Base-by-base conservation (phyloP, 1,140 invertebrate species). In the Pachyrhynchus sulphureomaculatus region DNA sequence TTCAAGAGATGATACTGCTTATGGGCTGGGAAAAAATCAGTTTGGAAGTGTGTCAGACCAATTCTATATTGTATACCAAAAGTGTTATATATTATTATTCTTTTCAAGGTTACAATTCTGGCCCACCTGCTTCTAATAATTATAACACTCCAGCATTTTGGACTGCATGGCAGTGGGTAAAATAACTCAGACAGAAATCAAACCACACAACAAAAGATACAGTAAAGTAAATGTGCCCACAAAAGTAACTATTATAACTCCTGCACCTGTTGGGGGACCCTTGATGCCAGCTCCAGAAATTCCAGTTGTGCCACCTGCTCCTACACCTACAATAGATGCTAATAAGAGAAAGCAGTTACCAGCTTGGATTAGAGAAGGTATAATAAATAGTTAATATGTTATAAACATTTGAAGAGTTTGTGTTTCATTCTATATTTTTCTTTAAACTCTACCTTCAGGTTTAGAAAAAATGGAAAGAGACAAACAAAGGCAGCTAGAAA, bases 381-480 rank as follows among this genome's bases (percentile, higher is more conserved):
- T 1, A 79, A 13, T 33, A 24, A 12, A 41, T n/a, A n/a, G n/a
- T n/a, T n/a, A n/a, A n/a, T n/a, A n/a, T n/a, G n/a, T n/a, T n/a
- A n/a, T n/a, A n/a, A n/a, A n/a, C n/a, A n/a, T n/a, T n/a, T n/a
- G n/a, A n/a, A n/a, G n/a, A n/a, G n/a, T n/a, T n/a, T n/a, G n/a
- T n/a, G n/a, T n/a, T n/a, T n/a, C n/a, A n/a, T n/a, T n/a, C n/a
- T n/a, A 15, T 41, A 10, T 4, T 26, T 41, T 48, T 36, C 26
- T 29, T 45, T 20, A 49, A 47, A 24, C 37, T 45, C 48, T 62
- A 54, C 8, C 23, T 8, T 15, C 26, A 80, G 83, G 95, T 29
- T 78, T 98, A 56, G 95, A 98, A 75, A 98, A 98, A 81, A 97
- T 98, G 92, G 95, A 98, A 78, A 81, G 90, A 44, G 95, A 98